Base-by-base conservation (phyloP, 2,888 invertebrate genomes). In the Leucoptera coffeella region DNA sequence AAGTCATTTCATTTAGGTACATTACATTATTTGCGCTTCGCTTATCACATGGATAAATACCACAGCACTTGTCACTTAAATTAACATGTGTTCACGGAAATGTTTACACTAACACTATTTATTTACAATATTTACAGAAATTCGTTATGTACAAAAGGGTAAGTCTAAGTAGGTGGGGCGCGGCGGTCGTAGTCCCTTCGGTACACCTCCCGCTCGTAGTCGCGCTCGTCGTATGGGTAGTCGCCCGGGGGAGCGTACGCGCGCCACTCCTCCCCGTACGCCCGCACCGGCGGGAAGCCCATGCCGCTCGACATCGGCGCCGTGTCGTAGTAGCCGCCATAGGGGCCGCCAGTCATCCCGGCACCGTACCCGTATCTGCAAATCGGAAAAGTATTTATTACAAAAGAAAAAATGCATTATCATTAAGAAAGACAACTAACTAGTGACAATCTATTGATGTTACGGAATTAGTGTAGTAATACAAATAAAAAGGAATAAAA, bases 161-260 rank as follows among this genome's bases (percentile, higher is more conserved):
- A 30, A 33, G 37, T 50, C 30, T 58, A 67, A 29, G 77, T 73
- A 12, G 78, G 77, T 19, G 78, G 77, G 31, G 78, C 78, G 36
- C 80, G 72, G 32, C 80, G 62, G 41, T 80, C 80, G 39, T 79
- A 80, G 40, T 80, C 80, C 32, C 80, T 55, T 30, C 79, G 41
- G 51, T 81, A 62, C 38, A 77, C 75, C 34, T 76, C 77, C 22
- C 67, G 58, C 35, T 71, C 71, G 31, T 65, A 69, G 29, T 69
- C 75, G 38, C 77, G 67, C 29, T 75, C 75, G 15, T 65, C 65
- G 40, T 71, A 71, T 6, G 56, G 43, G 34, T 76, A 74, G 37
- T 76, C 77, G 9, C 62, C 23, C 7, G 34, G 49, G 35, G 56
- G 61, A 12, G 51, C 39, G 43, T 72, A 72, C 28, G 58, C 57